Evolutionary conservation across 2,888 invertebrate genomes (phyloP).

Genomic region (Callimorpha dominula): DNA sequence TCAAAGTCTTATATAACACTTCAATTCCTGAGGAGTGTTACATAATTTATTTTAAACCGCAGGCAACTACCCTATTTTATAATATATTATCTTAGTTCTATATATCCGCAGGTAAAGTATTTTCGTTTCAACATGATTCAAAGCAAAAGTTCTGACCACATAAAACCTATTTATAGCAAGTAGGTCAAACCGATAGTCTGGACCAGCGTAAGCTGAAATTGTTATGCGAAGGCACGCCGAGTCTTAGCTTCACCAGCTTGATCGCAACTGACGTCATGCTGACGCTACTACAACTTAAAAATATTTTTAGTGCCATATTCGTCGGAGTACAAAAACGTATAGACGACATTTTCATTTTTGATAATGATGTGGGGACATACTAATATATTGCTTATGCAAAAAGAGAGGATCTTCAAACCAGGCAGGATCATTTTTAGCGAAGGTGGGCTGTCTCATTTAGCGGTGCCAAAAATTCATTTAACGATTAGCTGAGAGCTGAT

Average conservation of each 20-base stretch:
- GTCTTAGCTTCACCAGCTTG: constrained; percentile 50
- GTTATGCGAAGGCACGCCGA: constrained; percentile 63
- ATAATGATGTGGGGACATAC: too few species aligned
- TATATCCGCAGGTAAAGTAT: background rate
- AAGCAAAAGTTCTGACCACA: constrained; percentile 14
- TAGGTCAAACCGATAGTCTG: constrained; percentile 46
- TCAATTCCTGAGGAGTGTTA: background rate
- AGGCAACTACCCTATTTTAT: too few species aligned
- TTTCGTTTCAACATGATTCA: background rate
- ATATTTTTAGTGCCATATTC: background rate
- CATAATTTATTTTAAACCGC: background rate
- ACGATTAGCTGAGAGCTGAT: background rate
- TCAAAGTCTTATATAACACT: background rate
- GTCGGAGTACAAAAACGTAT: background rate
- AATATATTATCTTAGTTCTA: background rate
- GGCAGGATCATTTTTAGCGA: too few species aligned
- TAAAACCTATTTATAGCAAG: constrained; percentile 24
- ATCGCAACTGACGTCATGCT: constrained; percentile 46
- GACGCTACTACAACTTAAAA: constrained; percentile 27
- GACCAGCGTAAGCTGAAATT: constrained; percentile 59
- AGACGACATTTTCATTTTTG: too few species aligned
- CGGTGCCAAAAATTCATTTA: too few species aligned
- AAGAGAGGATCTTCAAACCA: too few species aligned
- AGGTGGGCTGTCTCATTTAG: too few species aligned
- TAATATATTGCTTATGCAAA: too few species aligned